Percentiles rank a stretch among this genome's conserved stretches.
Conservation (phyloP, 2,888 invertebrate species). For the Agrenia bidenticulata region DNA sequence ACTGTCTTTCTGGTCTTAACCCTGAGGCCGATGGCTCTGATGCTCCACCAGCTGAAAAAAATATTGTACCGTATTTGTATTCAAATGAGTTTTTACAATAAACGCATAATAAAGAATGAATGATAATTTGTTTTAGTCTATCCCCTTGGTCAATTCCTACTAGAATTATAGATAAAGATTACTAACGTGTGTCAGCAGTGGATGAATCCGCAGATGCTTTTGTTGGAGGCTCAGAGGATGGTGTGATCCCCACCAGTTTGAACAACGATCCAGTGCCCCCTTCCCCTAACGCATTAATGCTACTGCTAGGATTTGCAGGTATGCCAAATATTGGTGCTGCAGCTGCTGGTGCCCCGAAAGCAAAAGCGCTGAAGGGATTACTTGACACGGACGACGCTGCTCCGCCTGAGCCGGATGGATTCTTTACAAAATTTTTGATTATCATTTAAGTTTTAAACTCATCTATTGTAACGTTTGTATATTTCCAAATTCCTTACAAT, state of each 20-base stretch:
- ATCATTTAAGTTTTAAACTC: neutral
- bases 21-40: neutral
- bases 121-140: no score
- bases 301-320: neutral
- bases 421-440: neutral
- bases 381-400: neutral
- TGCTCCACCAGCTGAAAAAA: neutral
- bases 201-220: conserved; percentile 17
- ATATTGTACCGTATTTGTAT: neutral
- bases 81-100: neutral
- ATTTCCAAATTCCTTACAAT: conserved; percentile 8
- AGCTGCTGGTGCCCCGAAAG: neutral
- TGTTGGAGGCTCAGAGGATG: conserved; percentile 14
- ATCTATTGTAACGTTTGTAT: no score
- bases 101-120: neutral
- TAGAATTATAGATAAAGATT: conserved; percentile 2
- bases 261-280: conserved; percentile 16
- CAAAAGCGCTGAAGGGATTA: conserved; percentile 24
- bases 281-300: neutral
- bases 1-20: neutral
- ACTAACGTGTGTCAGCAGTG: conserved; percentile 11
- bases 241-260: conserved; percentile 17
- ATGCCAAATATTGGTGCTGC: conserved; percentile 10
- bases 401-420: neutral
- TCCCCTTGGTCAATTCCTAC: neutral